Base-by-base conservation (phyloP, 2,797 vertebrate species). In the Liparis tanakae region DNA sequence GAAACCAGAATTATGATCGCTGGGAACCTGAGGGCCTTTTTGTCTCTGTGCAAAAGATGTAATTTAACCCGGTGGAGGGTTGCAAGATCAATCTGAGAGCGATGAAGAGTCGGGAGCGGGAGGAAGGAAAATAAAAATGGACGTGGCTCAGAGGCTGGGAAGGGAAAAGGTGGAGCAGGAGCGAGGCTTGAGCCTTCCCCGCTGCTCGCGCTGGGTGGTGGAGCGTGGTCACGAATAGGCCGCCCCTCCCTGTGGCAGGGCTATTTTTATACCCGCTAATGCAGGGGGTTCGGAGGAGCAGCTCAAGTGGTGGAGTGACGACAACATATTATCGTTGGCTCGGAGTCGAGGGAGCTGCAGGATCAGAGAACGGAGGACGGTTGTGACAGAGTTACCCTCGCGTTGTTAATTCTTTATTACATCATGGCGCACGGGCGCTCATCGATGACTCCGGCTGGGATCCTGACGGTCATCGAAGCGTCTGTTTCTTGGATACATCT, bases 1-100 rank as follows among this genome's bases (percentile, higher is more conserved):
- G 83, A 89, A 79, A 76, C 87, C 60, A 93, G 89, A 94, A 91
- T 94, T 92, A 94, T 91, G 86, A 85, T 78, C 78, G 72, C 74
- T 79, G 83, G 83, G 88, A 89, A 89, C 82, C 80, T 53, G 70
- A 80, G 75, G 84, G 80, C 65, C 72, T 80, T 79, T 82, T 84
- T 85, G 86, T 88, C 85, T 89, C 76, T 18, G 54, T n/a, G 79
- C 80, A 76, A 80, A 30, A 87, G 70, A 88, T 89, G 93, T 93
- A 89, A 93, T 92, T 92, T 88, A 90, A 91, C 85, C 82, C 34
- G 53, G 75, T 54, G 82, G 89, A 88, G 90, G 89, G 86, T 83
- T 72, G 70, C 66, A 46, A 89, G 88, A 93, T 93, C 90, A 90
- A 87, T 93, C 85, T 80, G 72, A 39, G 33, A 76, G 82, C 25